Evolutionary conservation across 2,113 vertebrate genomes (phyloP), one percentile per base, ranked within the genome.

Genomic region (Chroicocephalus ridibundus): DNA sequence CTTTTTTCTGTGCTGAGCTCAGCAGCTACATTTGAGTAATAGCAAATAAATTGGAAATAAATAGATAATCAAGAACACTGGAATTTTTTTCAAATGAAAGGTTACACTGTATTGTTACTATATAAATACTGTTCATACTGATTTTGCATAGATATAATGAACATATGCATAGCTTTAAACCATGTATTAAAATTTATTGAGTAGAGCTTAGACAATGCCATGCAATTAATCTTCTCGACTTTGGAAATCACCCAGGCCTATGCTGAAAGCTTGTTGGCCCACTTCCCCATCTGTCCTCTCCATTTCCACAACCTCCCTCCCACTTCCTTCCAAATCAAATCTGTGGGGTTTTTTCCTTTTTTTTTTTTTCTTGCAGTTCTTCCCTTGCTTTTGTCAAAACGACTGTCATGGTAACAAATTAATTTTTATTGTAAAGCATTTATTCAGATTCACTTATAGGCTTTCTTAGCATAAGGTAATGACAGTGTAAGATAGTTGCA

Each of bases 211-310:
- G 83, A 75, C 49, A 88, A 9, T n/a, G 17, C 69, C 32, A 0
- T 92, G 88, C 83, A 92, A 91, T 95, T 97, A 92, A 94, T 89
- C 89, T 58, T 83, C 78, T 93, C 70, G 81, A 3, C 93, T 96
- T 55, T 34, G 94, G 94, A 92, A 86, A 78, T 97, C 51, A 93
- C 90, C 91, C 25, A 78, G 85, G 38, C 66, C 93, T 68, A 2
- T 76, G 51, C 86, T 96, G 29, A 79, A 89, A 94, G 71, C 94
- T 91, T 62, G 66, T 34, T 94, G 66, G 31, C 72, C 90, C 74
- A 71, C 9, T 94, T 96, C 80, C 52, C 95, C 93, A 86, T 94
- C 91, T 95, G 88, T 86, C 78, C 86, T 79, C 57, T 51, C 44
- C 1, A 19, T 16, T 82, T 82, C 88, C 27, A 52, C 64, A 54